A percentile compares a stretch with the other conserved stretches of the same genome.
These are phyloP conservation scores for Myxocyprinus asiaticus DNA, from an alignment of 2,113 vertebrate species.

Conservation along the genomic window DNA sequence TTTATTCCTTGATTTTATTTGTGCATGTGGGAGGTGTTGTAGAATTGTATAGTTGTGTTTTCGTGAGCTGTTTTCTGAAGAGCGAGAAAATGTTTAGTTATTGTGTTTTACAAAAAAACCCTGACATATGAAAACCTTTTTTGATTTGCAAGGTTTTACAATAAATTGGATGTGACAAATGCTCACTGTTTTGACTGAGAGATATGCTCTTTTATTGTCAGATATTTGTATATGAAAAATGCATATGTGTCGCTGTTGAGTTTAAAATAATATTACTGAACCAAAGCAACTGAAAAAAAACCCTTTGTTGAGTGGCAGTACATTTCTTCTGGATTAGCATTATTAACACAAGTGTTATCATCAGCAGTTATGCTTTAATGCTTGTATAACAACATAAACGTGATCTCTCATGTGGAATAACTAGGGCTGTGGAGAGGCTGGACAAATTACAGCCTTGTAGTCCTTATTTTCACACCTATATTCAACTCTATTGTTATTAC, in stretches of 20 bases:
- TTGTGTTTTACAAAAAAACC: not conserved
- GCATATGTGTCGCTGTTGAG: not conserved
- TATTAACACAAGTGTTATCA: slow-evolving; percentile 12
- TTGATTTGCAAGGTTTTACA: not conserved
- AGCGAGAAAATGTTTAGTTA: not conserved
- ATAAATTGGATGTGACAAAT: not conserved
- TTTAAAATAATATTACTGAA: not conserved
- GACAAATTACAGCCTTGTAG: slow-evolving; percentile 39
- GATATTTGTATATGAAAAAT: not conserved
- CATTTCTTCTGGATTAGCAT: not conserved
- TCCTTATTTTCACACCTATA: slow-evolving; percentile 41
- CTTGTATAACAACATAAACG: slow-evolving; percentile 12
- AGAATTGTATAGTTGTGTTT: slow-evolving; percentile 24
- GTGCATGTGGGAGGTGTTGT: slow-evolving; percentile 43
- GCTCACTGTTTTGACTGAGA: not conserved
- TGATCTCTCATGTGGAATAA: slow-evolving; percentile 2
- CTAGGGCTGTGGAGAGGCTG: slow-evolving; percentile 11
- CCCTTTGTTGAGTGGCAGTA: not conserved
- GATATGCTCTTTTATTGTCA: not conserved
- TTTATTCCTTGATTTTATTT: slow-evolving; percentile 27
- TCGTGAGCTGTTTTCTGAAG: not conserved
- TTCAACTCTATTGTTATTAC: slow-evolving; percentile 51
- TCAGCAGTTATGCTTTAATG: slow-evolving; percentile 8
- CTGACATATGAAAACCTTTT: not conserved
- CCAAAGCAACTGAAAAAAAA: no score